Evolutionary conservation across 30 jellyfish, hydroid and myxozoan genomes (phyloP).

Genomic region (Nemopilema nomurai): DNA sequence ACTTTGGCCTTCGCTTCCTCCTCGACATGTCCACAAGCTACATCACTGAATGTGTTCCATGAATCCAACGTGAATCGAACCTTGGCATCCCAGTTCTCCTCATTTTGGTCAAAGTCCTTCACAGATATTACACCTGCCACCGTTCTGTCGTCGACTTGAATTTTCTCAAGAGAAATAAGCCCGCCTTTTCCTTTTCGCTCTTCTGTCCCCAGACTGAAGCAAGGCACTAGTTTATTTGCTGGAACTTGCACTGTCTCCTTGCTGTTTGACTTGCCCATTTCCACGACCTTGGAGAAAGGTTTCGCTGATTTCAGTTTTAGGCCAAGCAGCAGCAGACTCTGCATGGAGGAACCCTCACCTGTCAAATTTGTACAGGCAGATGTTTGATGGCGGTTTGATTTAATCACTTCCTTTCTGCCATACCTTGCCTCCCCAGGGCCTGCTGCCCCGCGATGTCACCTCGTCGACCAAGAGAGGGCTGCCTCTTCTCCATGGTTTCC

Average conservation of each 20-base stretch:
- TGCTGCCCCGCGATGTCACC: background rate
- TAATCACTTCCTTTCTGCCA: background rate
- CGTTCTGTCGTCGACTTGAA: conserved; percentile 23
- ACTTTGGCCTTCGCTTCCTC: background rate
- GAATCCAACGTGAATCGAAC: conserved; percentile 42
- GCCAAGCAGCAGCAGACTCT: background rate
- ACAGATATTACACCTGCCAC: conserved; percentile 17
- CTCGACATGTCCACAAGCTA: conserved; percentile 3
- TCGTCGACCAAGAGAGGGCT: too few species aligned
- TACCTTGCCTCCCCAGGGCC: background rate
- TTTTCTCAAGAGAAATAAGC: conserved; percentile 1
- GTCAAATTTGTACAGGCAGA: background rate
- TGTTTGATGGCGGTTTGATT: background rate
- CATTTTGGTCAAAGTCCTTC: background rate
- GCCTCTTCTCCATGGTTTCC: too few species aligned
- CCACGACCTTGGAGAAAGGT: background rate
- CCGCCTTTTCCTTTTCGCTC: background rate
- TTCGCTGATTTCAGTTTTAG: background rate
- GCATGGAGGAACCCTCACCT: background rate
- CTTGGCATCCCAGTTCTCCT: conserved; percentile 20
- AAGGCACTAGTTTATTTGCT: conserved; percentile 22
- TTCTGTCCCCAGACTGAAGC: conserved; percentile 14
- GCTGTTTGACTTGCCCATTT: conserved; percentile 45
- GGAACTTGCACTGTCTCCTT: conserved; percentile 18
- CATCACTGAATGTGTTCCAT: conserved; percentile 25